Evolutionary conservation across 2,888 invertebrate genomes (phyloP).

Genomic region (Ptilodon capucinus): DNA sequence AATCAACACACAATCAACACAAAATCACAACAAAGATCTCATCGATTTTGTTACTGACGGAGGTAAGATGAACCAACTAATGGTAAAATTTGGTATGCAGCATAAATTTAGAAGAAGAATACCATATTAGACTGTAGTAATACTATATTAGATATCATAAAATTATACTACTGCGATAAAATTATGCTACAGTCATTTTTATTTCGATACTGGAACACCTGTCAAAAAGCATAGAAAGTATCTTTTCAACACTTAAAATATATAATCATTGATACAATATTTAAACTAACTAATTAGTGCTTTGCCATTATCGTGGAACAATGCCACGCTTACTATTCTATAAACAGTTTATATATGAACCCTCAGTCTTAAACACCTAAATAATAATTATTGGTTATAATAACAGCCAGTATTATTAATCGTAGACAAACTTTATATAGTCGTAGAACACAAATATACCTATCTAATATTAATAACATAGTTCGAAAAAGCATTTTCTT

Average conservation of each 20-base stretch:
- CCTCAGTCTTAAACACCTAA: conserved; percentile 35
- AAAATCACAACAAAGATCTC: too few species aligned
- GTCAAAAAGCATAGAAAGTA: neutral
- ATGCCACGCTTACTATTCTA: conserved; percentile 13
- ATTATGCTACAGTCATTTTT: too few species aligned
- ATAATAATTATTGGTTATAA: conserved; percentile 5
- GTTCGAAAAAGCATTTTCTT: neutral
- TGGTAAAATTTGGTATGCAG: too few species aligned
- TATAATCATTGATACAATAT: conserved; percentile 11
- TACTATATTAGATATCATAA: too few species aligned
- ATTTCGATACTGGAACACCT: too few species aligned
- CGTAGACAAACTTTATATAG: conserved; percentile 23
- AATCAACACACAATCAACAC: too few species aligned
- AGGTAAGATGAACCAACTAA: too few species aligned
- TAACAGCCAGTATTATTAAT: conserved; percentile 33
- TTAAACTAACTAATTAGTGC: conserved; percentile 8
- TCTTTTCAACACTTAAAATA: neutral
- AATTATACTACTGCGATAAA: too few species aligned
- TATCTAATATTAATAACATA: conserved; percentile 11
- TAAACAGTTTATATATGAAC: conserved; percentile 26
- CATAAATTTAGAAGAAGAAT: too few species aligned
- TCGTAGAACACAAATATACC: conserved; percentile 10
- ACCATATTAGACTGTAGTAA: too few species aligned
- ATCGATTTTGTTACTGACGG: too few species aligned
- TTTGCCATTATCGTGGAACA: conserved; percentile 5